phyloP scores from a whole-genome alignment of 2,797 vertebrate species.

The Cossypha heuglini region DNA sequence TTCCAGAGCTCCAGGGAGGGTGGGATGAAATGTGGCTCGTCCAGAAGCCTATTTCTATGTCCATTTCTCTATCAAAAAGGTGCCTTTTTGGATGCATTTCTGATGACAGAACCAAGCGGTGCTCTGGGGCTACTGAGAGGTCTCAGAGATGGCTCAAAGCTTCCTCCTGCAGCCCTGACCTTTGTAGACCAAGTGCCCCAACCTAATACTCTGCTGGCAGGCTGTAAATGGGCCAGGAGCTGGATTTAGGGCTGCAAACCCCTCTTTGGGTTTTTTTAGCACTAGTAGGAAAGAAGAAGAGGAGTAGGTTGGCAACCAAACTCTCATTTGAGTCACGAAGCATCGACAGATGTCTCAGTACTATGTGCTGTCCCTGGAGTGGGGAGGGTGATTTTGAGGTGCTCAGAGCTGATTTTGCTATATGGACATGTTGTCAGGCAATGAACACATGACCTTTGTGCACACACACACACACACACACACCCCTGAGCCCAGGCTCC shows the following conservation, averaged over 20 bases:
- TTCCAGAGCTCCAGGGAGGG: neutral
- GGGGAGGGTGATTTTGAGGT: neutral
- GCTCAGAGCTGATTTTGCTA: neutral
- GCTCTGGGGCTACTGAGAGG: neutral
- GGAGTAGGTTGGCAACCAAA: neutral
- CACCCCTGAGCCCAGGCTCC: neutral
- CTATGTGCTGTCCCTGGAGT: neutral
- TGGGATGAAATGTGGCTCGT: neutral
- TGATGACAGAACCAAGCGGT: neutral
- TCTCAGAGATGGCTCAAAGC: neutral
- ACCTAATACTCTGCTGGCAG: neutral
- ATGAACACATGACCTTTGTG: neutral
- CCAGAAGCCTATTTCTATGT: neutral
- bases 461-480: fast-evolving
- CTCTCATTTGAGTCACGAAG: neutral
- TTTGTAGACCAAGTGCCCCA: neutral
- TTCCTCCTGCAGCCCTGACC: neutral
- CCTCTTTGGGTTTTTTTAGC: neutral
- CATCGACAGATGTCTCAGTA: neutral
- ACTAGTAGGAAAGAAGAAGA: neutral
- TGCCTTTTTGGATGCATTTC: neutral
- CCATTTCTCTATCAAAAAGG: neutral
- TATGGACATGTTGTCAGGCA: fast-evolving
- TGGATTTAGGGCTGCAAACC: neutral
- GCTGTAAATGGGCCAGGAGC: neutral